Evolutionary conservation across 2,888 invertebrate genomes (phyloP), one percentile per base, ranked within the genome.

Genomic region (Gerris lacustris): DNA sequence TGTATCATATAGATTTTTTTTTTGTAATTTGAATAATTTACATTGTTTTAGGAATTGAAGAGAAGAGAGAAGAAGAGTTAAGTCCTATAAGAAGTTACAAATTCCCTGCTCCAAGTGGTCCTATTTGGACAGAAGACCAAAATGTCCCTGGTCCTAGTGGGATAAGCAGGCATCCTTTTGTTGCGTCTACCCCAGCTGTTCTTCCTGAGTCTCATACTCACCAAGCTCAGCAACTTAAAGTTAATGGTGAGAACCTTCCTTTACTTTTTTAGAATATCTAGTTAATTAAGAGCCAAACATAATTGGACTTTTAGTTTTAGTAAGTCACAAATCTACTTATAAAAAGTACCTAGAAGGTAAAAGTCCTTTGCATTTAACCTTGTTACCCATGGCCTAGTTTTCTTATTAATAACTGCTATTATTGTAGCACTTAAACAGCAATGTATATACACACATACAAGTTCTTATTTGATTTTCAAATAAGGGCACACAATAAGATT

Each of bases 131-230:
- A 4, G 70, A 73, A 11, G 67, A 67, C 31, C 55, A 67, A 31
- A 71, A 72, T 43, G 69, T 75, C 63, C 76, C 79, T 73, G 79
- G 80, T 68, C 76, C 79, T 72, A 79, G 78, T 72, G 77, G 74
- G 43, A 71, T 74, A 6, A 70, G 70, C n/a, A 73, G 76, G 63
- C 76, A 76, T 66, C 72, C 74, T 71, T 78, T 81, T 73, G 78
- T 79, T 66, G 76, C 81, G 62, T 81, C 81, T 18, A 81, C 81
- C 1, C 80, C 81, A 63, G 80, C 80, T 66, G 74, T 77, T 43
- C 72, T 76, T 71, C 66, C 75, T 6, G 76, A 79, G 44, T 63
- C 45, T 43, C 67, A 63, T 11, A 15, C 9, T 11, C 55, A 55
- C 11, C 55, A 55, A 15, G 11, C 66, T 66, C 9, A 9, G 45